Evolutionary conservation across 1,140 invertebrate genomes (phyloP), one percentile per base, ranked within the genome.

Genomic region (Metaphire vulgaris): DNA sequence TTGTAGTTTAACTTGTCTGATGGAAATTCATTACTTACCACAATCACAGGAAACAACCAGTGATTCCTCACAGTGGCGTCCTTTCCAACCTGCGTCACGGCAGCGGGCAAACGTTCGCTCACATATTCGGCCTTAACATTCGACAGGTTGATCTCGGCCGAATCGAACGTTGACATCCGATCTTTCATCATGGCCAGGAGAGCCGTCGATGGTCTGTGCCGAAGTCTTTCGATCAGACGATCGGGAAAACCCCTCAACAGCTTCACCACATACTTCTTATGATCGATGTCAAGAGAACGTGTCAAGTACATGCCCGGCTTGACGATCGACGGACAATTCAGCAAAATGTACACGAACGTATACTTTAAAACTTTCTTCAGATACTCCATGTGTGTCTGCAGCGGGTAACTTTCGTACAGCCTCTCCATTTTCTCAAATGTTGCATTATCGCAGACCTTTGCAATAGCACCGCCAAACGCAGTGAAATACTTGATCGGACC

Each of bases 11-110:
- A n/a, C n/a, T n/a, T n/a, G n/a, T n/a, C n/a, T n/a, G n/a, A n/a
- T n/a, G n/a, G n/a, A n/a, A n/a, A n/a, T n/a, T n/a, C n/a, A n/a
- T n/a, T n/a, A 81, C 85, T 81, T 80, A 86, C 85, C 76, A 84
- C 83, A 33, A 86, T 41, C 69, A 87, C 81, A 15, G 86, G 86
- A 79, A 85, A 87, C 31, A 87, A 80, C 86, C 86, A 87, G 74
- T 83, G 85, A 69, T 85, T 85, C 34, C 83, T 85, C 12, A 83
- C 70, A 14, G 80, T 56, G 2, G 82, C 80, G 32, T 81, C 78
- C 16, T 66, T 74, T 12, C 86, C 86, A n/a, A 86, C 83, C 28
- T 81, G n/a, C 1, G 81, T 80, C 26, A 85, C 80, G 16, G 74
- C 75, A 0, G 79, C 78, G 30, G 83, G 81, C 2, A 87, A 78